Evolutionary conservation across 2,113 vertebrate genomes (phyloP).

Genomic region (Chascanopsetta lugubris): DNA sequence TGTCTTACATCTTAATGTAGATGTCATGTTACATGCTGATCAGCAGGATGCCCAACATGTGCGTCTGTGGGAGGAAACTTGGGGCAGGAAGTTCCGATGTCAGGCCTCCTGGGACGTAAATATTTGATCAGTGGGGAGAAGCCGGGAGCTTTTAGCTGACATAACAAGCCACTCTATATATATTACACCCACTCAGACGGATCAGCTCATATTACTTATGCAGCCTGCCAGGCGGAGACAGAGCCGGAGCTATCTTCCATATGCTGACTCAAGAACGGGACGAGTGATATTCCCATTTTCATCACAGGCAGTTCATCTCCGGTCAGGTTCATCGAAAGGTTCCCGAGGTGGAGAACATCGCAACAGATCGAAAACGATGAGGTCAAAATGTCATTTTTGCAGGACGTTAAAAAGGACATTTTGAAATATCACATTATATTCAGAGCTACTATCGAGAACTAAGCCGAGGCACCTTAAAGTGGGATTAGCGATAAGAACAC

Average conservation of each 20-base stretch:
- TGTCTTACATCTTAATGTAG: conserved; percentile 2
- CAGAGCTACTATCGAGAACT: neutral
- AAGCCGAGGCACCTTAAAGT: neutral
- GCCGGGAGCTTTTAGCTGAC: conserved; percentile 68
- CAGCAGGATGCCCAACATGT: neutral
- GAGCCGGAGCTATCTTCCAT: conserved; percentile 3
- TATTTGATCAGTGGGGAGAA: conserved; percentile 66
- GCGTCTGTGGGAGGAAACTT: neutral
- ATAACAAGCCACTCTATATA: conserved; percentile 64
- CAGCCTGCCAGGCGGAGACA: neutral
- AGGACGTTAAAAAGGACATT: neutral
- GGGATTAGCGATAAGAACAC: neutral
- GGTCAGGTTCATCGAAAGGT: no score
- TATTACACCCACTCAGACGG: conserved; percentile 60
- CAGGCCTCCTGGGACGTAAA: conserved; percentile 51
- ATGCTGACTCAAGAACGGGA: conserved; percentile 48
- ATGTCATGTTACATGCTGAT: conserved; percentile 2
- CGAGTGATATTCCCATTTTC: conserved; percentile 4
- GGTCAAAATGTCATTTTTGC: no score
- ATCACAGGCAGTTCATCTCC: no score
- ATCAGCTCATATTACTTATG: conserved; percentile 60
- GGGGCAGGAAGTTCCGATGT: conserved; percentile 54
- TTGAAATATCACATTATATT: neutral
- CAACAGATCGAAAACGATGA: no score
- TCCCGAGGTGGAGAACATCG: no score